These are phyloP conservation scores for Apogon talboti DNA, from an alignment of 2,797 vertebrate genomes.

Conservation along the genomic window DNA sequence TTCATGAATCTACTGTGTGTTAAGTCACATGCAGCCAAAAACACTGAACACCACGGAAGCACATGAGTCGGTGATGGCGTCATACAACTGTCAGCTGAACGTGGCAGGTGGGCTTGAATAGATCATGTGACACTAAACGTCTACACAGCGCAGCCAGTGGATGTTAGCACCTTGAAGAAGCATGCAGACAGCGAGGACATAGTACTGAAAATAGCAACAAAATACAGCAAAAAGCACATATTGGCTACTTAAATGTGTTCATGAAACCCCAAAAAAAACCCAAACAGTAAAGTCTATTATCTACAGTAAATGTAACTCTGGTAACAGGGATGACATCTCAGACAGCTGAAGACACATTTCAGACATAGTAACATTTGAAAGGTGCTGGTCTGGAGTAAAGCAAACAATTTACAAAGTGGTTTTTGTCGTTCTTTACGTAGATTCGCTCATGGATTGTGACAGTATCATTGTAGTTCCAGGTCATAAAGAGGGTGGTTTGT, in stretches of 20 bases:
- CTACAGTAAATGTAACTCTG: slow-evolving; percentile 6
- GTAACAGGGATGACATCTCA: slow-evolving; percentile 34
- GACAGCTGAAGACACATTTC: slow-evolving; percentile 86
- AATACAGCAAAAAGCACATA: slow-evolving; percentile 19
- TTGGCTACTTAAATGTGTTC: slow-evolving; percentile 23
- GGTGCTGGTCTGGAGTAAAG: slow-evolving; percentile 69
- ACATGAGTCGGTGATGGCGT: slow-evolving; percentile 32
- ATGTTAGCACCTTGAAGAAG: slow-evolving; percentile 25
- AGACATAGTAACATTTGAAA: slow-evolving; percentile 51
- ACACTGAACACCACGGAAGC: slow-evolving; percentile 33
- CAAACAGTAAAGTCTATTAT: not conserved
- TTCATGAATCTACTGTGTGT: not conserved
- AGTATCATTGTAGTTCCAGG: not conserved
- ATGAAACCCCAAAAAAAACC: slow-evolving; percentile 26
- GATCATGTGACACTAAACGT: slow-evolving; percentile 29
- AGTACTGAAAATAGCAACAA: slow-evolving; percentile 7
- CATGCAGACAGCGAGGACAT: slow-evolving; percentile 56
- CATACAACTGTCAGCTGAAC: slow-evolving; percentile 22
- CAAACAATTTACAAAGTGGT: slow-evolving; percentile 68
- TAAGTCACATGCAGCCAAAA: slow-evolving; percentile 37
- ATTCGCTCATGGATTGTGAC: slow-evolving; percentile 12
- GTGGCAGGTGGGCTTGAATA: not conserved
- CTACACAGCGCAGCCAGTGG: slow-evolving; percentile 36
- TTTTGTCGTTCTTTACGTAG: not conserved
- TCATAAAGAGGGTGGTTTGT: slow-evolving; percentile 55